These are phyloP conservation scores for Brachypterus glaber DNA, from an alignment of 2,888 invertebrate genomes.

Conservation along the genomic window DNA sequence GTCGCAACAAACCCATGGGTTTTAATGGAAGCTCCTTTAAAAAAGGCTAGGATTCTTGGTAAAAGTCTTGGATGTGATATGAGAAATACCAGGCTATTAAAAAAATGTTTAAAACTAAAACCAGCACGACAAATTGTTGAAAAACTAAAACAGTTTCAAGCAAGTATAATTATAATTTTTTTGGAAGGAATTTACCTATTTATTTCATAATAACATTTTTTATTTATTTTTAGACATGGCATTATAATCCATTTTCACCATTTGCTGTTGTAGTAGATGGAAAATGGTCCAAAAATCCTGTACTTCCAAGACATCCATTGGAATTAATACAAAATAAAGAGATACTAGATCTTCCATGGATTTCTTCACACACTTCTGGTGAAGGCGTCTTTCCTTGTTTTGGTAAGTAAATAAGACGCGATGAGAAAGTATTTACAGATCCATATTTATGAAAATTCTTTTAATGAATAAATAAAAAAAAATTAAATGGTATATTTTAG, in stretches of 20 bases:
- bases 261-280: constrained; percentile 1
- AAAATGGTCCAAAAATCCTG: no score
- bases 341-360: neutral
- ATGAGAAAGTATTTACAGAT: no score
- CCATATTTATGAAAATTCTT: no score
- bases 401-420: neutral
- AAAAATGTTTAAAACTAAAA: neutral
- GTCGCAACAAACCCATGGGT: neutral
- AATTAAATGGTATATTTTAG: no score
- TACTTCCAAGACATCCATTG: neutral
- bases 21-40: neutral
- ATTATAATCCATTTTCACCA: neutral
- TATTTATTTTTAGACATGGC: neutral
- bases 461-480: no score
- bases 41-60: neutral
- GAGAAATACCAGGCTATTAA: neutral
- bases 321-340: neutral
- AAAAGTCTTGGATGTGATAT: neutral
- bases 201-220: no score
- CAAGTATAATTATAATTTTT: no score
- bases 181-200: no score
- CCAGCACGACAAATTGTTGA: neutral
- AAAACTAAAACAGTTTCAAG: no score
- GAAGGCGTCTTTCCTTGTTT: neutral
- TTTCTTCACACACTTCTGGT: neutral